These are phyloP conservation scores for Xiphophorus couchianus DNA, from an alignment of 2,113 vertebrate genomes.

Conservation along the genomic window DNA sequence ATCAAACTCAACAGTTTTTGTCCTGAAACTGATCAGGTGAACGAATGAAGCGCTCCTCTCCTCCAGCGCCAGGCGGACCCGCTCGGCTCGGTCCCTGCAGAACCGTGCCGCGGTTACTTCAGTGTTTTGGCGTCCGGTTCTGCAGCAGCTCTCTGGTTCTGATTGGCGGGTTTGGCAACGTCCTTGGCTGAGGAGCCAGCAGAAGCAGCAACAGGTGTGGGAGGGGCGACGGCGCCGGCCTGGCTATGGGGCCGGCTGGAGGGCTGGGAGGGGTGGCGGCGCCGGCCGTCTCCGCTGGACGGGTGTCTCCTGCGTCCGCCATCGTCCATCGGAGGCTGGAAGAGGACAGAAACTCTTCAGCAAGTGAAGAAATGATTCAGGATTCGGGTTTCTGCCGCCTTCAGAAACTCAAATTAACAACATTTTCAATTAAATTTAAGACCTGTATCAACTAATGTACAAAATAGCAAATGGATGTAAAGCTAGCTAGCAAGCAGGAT, in stretches of 20 bases:
- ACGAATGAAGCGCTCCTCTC: constrained; percentile 30
- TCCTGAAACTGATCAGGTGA: constrained; percentile 25
- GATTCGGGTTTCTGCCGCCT: no score
- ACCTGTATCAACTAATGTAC: no score
- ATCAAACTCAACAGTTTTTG: constrained; percentile 39
- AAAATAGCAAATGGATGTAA: no score
- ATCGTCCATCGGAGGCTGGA: constrained; percentile 96
- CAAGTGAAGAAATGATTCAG: no score
- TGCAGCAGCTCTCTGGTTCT: constrained; percentile 76
- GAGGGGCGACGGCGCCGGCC: constrained; percentile 57
- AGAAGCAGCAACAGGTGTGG: constrained; percentile 69
- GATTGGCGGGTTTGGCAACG: constrained; percentile 87
- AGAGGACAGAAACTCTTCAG: constrained; percentile 24
- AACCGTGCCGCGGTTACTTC: constrained; percentile 60
- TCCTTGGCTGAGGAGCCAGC: constrained; percentile 78
- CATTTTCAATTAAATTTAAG: no score
- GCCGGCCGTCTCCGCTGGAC: constrained; percentile 86
- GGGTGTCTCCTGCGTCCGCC: constrained; percentile 89
- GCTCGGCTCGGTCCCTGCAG: constrained; percentile 46
- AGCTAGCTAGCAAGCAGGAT: no score
- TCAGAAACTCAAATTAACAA: no score
- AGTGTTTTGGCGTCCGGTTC: constrained; percentile 68
- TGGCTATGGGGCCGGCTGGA: constrained; percentile 83
- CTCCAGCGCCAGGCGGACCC: constrained; percentile 44
- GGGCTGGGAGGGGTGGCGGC: constrained; percentile 89